phyloP scores from a whole-genome alignment of 2,797 vertebrate species.

The Sorex maritimensis region DNA sequence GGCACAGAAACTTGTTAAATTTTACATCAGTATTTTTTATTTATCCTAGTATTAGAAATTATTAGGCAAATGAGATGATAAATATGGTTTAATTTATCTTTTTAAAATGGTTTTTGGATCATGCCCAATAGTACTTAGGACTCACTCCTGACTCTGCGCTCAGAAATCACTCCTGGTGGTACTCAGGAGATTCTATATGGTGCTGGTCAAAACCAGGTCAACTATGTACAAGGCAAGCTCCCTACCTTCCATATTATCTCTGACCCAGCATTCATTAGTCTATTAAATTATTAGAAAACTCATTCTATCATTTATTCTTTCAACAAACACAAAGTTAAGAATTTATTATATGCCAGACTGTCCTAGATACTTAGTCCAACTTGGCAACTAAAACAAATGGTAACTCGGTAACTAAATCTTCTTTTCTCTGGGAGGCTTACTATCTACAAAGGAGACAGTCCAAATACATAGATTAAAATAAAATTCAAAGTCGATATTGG shows the following conservation, averaged over 20 bases:
- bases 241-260: not conserved
- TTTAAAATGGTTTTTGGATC: not conserved
- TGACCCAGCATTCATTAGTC: no score
- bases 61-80: not conserved
- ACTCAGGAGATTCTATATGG: no score
- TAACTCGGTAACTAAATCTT: not conserved
- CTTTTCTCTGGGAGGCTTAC: not conserved
- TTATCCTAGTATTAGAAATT: conserved; percentile 44
- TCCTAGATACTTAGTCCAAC: not conserved
- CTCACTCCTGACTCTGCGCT: no score
- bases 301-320: conserved; percentile 25
- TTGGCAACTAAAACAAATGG: not conserved
- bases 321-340: conserved; percentile 5
- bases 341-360: not conserved
- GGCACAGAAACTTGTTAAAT: conserved; percentile 6
- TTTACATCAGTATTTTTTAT: not conserved
- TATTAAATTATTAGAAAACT: not conserved
- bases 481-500: not conserved
- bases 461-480: not conserved
- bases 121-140: no score
- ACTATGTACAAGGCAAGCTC: no score
- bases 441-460: not conserved
- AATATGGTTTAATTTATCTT: conserved; percentile 33
- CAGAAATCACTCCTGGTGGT: no score
- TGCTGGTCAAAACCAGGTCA: no score